phyloP scores from a whole-genome alignment of 2,113 vertebrate species.

The Malaclemys terrapin region DNA sequence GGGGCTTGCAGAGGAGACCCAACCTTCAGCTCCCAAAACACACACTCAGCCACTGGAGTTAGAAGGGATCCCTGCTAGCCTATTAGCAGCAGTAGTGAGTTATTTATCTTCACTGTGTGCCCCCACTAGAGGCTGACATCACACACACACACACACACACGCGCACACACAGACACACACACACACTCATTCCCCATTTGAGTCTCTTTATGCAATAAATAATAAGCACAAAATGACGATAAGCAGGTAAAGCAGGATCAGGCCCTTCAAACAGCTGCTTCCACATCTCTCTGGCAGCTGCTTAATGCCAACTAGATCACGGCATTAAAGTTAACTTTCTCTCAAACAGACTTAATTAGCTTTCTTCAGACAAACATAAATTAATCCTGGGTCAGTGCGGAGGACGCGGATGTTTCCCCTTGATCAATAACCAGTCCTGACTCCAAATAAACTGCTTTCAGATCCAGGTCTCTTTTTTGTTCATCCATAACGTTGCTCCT shows the following conservation, averaged over 20 bases:
- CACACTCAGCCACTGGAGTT: not conserved
- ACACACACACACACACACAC: not conserved
- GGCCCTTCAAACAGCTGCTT: not conserved
- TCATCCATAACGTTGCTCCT: not conserved
- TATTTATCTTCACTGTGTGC: not conserved
- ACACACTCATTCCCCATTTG: not conserved
- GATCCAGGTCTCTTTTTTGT: not conserved
- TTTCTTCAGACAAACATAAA: constrained; percentile 75
- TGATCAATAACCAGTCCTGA: constrained; percentile 46
- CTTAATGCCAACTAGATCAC: constrained; percentile 43
- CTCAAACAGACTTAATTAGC: constrained; percentile 80
- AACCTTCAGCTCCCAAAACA: not conserved
- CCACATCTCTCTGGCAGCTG: constrained; percentile 26
- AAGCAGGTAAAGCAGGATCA: too few species aligned
- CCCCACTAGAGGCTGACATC: not conserved
- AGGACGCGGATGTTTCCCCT: constrained; percentile 31
- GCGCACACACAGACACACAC: too few species aligned
- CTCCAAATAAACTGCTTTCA: not conserved
- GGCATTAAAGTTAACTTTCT: constrained; percentile 79
- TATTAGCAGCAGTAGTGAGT: not conserved
- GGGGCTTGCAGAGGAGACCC: not conserved
- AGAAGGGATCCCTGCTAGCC: not conserved
- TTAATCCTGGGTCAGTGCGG: constrained; percentile 69
- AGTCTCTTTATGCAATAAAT: not conserved
- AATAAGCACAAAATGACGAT: fast-evolving